A percentile compares a stretch with the other conserved stretches of the same genome.
Conservation (phyloP, 2,797 vertebrate genomes). For the Squalus acanthias region DNA sequence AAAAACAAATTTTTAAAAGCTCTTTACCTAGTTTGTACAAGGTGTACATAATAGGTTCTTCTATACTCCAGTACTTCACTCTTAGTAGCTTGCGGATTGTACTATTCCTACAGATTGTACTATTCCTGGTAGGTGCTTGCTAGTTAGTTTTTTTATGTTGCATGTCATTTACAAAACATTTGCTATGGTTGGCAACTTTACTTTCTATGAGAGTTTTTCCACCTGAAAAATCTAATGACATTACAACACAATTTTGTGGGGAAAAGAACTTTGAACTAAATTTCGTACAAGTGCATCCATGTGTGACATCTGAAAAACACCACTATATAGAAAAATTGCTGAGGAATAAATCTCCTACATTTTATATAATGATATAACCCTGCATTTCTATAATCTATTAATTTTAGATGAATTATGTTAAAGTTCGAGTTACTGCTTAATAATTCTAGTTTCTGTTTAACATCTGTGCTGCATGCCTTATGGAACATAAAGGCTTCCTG, state of each 20-base stretch:
- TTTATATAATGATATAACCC: background rate
- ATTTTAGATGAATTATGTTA: background rate
- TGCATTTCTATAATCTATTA: background rate
- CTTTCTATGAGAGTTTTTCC: background rate
- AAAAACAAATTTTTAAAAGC: background rate
- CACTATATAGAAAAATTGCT: background rate
- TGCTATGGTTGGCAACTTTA: background rate
- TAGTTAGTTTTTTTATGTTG: background rate
- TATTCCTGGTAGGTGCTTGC: background rate
- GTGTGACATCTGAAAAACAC: background rate
- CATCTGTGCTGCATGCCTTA: background rate
- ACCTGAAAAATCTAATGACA: background rate
- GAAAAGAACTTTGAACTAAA: background rate
- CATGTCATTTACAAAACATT: background rate
- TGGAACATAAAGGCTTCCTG: too few relatives aligned
- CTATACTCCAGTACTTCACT: background rate
- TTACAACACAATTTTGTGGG: too few relatives aligned
- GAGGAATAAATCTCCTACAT: background rate
- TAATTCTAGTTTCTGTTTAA: background rate
- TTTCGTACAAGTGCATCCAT: background rate
- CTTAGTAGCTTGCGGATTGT: background rate
- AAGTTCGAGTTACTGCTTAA: background rate
- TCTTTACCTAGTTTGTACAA: background rate
- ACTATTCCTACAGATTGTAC: background rate
- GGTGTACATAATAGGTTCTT: background rate